Percentiles rank a stretch among this genome's conserved stretches.
Evolutionary conservation across 2,113 vertebrate genomes (phyloP).

Genomic region (Halichoerus grypus): DNA sequence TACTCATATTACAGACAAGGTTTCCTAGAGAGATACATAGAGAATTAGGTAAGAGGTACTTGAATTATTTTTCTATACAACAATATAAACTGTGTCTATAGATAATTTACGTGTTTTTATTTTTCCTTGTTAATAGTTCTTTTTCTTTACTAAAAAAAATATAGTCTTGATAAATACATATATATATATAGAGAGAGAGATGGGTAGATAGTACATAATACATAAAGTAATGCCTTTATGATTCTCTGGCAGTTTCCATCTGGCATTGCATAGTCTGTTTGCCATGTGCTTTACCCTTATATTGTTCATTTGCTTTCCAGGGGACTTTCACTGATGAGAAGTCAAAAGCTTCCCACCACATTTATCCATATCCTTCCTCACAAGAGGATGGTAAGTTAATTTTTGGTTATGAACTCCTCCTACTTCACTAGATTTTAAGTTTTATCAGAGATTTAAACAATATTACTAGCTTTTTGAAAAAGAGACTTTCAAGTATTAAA

Average conservation of each 20-base stretch:
- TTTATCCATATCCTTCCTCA: slow-evolving; percentile 93
- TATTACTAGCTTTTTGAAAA: not conserved
- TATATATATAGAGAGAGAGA: not conserved
- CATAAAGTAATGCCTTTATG: not conserved
- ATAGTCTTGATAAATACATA: not conserved
- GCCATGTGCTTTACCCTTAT: not conserved
- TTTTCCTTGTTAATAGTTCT: not conserved
- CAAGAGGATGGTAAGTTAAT: slow-evolving; percentile 93
- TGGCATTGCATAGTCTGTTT: not conserved
- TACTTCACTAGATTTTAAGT: not conserved
- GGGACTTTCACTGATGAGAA: slow-evolving; percentile 97
- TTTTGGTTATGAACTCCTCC: not conserved
- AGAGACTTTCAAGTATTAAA: slow-evolving; percentile 31
- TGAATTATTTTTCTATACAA: not conserved
- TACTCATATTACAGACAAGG: not conserved
- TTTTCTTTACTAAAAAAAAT: slow-evolving; percentile 10
- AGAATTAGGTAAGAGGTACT: not conserved
- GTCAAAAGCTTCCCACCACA: slow-evolving; percentile 96
- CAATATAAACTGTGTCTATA: not conserved
- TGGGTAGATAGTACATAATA: not conserved
- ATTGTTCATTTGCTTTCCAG: slow-evolving; percentile 81
- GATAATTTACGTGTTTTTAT: not conserved
- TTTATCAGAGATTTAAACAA: not conserved
- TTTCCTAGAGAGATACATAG: not conserved
- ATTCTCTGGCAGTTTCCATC: not conserved